A percentile compares a stretch with the other conserved stretches of the same genome.
These are phyloP conservation scores for Staurois parvus DNA, from an alignment of 2,797 vertebrate species.

Conservation along the genomic window DNA sequence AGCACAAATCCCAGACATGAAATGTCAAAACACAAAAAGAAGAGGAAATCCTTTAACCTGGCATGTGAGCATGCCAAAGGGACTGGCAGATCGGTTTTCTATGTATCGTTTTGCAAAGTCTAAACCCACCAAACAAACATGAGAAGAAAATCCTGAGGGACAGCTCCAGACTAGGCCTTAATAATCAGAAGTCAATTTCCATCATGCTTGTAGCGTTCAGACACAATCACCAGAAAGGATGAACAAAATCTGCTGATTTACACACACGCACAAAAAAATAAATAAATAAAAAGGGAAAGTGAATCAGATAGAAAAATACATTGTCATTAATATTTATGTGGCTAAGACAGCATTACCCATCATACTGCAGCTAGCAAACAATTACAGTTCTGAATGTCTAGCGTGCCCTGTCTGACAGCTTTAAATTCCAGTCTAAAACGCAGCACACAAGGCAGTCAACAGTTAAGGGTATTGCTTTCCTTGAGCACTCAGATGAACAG, in stretches of 20 bases:
- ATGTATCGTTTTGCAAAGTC: constrained; percentile 80
- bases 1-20: constrained; percentile 70
- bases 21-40: constrained; percentile 52
- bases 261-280: constrained; percentile 63
- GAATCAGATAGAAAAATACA: constrained; percentile 73
- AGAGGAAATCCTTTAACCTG: constrained; percentile 63
- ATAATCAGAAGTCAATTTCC: constrained; percentile 86
- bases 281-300: constrained; percentile 57
- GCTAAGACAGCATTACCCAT: constrained; percentile 79
- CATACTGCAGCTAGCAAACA: constrained; percentile 76
- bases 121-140: constrained; percentile 80
- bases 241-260: constrained; percentile 75
- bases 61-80: constrained; percentile 72
- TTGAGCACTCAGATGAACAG: constrained; percentile 77
- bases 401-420: constrained; percentile 78
- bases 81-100: constrained; percentile 74
- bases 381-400: constrained; percentile 75
- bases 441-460: constrained; percentile 86
- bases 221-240: constrained; percentile 77
- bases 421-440: constrained; percentile 82
- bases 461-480: constrained; percentile 80
- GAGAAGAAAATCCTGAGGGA: constrained; percentile 80
- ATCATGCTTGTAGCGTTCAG: constrained; percentile 77
- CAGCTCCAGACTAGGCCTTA: constrained; percentile 83
- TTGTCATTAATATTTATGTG: constrained; percentile 82